Evolutionary conservation across 1,140 invertebrate species (phyloP).

Genomic region (Sarcophaga bullata): DNA sequence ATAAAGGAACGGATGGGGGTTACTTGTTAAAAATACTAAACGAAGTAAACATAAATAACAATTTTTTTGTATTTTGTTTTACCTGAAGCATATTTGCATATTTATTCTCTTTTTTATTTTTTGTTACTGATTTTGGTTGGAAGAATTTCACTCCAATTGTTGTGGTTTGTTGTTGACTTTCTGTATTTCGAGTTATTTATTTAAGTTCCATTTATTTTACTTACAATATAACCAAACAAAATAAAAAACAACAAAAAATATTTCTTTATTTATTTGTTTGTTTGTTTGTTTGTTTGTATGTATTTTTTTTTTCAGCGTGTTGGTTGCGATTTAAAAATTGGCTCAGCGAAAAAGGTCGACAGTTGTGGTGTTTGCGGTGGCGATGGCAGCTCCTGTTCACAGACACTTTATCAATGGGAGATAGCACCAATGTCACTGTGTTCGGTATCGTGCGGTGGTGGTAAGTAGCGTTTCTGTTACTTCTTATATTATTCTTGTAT

Average conservation of each 20-base stretch:
- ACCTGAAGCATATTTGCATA: constrained; percentile 33
- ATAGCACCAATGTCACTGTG: constrained; percentile 83
- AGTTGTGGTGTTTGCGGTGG: constrained; percentile 91
- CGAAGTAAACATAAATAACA: constrained; percentile 26
- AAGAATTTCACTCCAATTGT: no score
- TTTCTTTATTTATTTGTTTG: not conserved
- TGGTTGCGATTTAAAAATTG: constrained; percentile 88
- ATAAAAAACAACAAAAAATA: no score
- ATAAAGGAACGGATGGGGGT: no score
- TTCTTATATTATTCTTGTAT: not conserved
- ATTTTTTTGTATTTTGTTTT: constrained; percentile 6
- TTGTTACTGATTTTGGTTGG: no score
- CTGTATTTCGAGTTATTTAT: not conserved
- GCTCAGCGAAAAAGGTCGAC: constrained; percentile 85
- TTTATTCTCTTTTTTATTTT: constrained; percentile 33
- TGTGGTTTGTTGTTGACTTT: no score
- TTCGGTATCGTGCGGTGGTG: constrained; percentile 91
- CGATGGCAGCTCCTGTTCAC: constrained; percentile 82
- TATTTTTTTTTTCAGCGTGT: constrained; percentile 75
- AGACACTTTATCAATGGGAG: constrained; percentile 85
- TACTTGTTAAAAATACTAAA: no score
- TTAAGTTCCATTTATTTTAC: constrained; percentile 7
- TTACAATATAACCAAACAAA: not conserved
- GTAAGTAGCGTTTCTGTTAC: constrained; percentile 70
- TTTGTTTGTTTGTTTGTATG: constrained; percentile 36